Evolutionary conservation across 2,888 invertebrate species (phyloP).

Genomic region (Catocala nupta): DNA sequence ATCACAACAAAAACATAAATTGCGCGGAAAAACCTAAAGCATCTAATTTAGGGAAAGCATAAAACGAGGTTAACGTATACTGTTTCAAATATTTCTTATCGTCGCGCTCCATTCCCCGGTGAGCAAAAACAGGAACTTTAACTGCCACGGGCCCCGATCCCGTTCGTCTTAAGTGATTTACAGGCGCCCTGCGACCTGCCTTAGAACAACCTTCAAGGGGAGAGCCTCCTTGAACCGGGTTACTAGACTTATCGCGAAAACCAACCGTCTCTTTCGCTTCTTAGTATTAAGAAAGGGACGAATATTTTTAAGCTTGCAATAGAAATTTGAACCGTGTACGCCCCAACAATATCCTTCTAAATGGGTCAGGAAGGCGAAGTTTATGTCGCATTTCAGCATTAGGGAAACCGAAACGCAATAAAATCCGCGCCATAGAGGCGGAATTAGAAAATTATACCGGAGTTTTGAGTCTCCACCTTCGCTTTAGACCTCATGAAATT

Average conservation of each 20-base stretch:
- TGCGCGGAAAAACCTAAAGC: slow-evolving; percentile 38
- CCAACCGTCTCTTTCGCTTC: slow-evolving; percentile 60
- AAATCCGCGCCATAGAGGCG: slow-evolving; percentile 69
- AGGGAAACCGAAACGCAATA: slow-evolving; percentile 80
- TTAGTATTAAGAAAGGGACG: slow-evolving; percentile 63
- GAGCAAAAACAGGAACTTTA: slow-evolving; percentile 80
- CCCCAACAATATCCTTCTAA: slow-evolving; percentile 80
- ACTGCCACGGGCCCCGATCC: slow-evolving; percentile 67
- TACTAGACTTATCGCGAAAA: slow-evolving; percentile 68
- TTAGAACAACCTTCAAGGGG: slow-evolving; percentile 63
- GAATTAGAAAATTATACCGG: slow-evolving; percentile 79
- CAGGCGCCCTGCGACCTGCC: slow-evolving; percentile 76
- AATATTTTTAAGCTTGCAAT: slow-evolving; percentile 65
- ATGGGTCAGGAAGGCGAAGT: slow-evolving; percentile 87
- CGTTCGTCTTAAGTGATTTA: slow-evolving; percentile 83
- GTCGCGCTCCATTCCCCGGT: slow-evolving; percentile 65
- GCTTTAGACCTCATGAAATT: slow-evolving; percentile 33
- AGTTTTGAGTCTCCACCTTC: slow-evolving; percentile 48
- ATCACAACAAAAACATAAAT: slow-evolving; percentile 34
- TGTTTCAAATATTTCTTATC: slow-evolving; percentile 77
- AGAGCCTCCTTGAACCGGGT: slow-evolving; percentile 67
- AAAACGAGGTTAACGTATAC: slow-evolving; percentile 63
- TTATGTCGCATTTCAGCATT: slow-evolving; percentile 79
- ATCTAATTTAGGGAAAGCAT: slow-evolving; percentile 49
- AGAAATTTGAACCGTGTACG: slow-evolving; percentile 76